Base-by-base conservation (phyloP, 2,888 invertebrate genomes). In the Hedya salicella region DNA sequence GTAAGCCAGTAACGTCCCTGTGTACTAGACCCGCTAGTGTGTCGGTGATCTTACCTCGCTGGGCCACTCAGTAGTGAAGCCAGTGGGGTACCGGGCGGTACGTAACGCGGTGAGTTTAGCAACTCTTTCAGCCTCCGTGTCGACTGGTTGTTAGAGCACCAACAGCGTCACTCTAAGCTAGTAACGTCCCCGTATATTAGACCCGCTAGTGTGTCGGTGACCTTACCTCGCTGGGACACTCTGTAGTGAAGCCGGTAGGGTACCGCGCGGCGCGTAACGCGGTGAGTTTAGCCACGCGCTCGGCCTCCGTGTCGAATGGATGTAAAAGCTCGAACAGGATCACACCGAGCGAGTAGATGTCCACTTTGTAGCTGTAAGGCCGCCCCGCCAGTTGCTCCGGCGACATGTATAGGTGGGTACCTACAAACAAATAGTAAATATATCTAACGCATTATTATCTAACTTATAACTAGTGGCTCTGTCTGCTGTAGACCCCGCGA, bases 381-480 rank as follows among this genome's bases (percentile, higher is more conserved):
- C 94, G 93, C 0, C 96, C 95, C 11, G 93, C 89, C 30, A 95
- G 89, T 90, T 99, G 99, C 83, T 99, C 99, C 0, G 99, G 99
- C 42, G 98, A 98, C 99, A 99, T 99, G 87, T 99, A 99, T 1
- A 99, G 93, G 71, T 96, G 96, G 0, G 99, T 99, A 21, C 99
- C 98, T 94, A 77, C 1, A 46, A 60, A 49, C 8, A n/a, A n/a
- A n/a, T n/a, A n/a, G n/a, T n/a, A n/a, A n/a, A n/a, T n/a, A n/a
- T n/a, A n/a, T n/a, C n/a, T n/a, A n/a, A n/a, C n/a, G n/a, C n/a
- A n/a, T n/a, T n/a, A n/a, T n/a, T n/a, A n/a, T n/a, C n/a, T n/a
- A n/a, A n/a, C n/a, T n/a, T n/a, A n/a, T n/a, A n/a, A n/a, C n/a
- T n/a, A n/a, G n/a, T n/a, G n/a, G n/a, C n/a, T n/a, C n/a, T n/a